A percentile compares a stretch with the other conserved stretches of the same genome.
Evolutionary conservation across 2,888 invertebrate genomes (phyloP).

Genomic region (Pheosia tremula): DNA sequence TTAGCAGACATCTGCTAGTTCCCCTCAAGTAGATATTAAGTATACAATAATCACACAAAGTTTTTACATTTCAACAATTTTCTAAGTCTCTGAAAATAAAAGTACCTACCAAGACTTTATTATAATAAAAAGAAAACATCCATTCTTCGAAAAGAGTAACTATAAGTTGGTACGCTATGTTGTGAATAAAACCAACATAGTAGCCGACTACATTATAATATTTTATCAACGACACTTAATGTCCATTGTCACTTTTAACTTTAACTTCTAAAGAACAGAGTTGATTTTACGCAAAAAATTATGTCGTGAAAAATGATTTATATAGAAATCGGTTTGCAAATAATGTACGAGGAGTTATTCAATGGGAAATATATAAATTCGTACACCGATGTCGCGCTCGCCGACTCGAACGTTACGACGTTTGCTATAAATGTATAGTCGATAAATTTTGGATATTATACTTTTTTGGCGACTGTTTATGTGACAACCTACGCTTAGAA

Average conservation of each 20-base stretch:
- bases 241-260: not conserved
- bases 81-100: not conserved
- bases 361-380: not conserved
- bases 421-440: not conserved
- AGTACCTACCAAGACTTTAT: not conserved
- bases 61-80: conserved; percentile 6
- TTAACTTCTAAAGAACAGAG: not conserved
- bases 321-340: not conserved
- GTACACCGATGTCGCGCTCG: not conserved
- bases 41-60: not conserved
- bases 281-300: not conserved
- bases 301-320: not conserved
- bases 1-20: not conserved
- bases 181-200: not conserved
- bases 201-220: not conserved
- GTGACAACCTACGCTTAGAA: not conserved
- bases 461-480: not conserved
- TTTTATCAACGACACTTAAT: not conserved
- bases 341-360: not conserved
- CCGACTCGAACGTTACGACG: not conserved
- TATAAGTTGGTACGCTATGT: not conserved
- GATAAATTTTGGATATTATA: not conserved
- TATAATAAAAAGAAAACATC: conserved; percentile 2
- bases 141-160: conserved; percentile 1
- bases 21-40: not conserved